Base-by-base conservation (phyloP, 2,888 invertebrate species). In the Dynastes hyllus region DNA sequence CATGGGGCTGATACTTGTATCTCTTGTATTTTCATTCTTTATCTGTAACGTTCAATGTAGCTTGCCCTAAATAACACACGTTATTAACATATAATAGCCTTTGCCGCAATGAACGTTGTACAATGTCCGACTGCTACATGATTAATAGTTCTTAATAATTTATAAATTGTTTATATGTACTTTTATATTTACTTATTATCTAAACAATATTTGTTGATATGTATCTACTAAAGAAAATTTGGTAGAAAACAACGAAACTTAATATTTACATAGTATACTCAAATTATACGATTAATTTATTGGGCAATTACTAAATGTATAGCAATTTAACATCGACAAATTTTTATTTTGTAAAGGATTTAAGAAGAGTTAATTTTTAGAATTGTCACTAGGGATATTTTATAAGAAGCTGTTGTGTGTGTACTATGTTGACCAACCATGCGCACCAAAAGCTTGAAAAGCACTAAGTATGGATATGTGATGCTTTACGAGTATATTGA, bases 1-100 rank as follows among this genome's bases (percentile, higher is more conserved):
- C 92, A 92, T 1, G 92, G 92, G 1, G 91, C 90, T 0, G 88
- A 82, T 1, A 92, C 84, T 78, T 86, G 86, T 90, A 85, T 86
- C 91, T 81, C 70, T 75, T 85, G 86, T 50, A 79, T 77, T 63
- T 84, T 70, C 84, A 83, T 84, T 32, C 11, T 55, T 55, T n/a
- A 40, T 11, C 11, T 55, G 22, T 55, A 55, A 55, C 13, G 1
- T 55, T 45, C 8, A 45, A 45, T 9, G 8, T 45, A 8, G 2
- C 8, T 45, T 45, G 11, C n/a, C 13, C 6, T n/a, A 2, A 53
- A 8, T 11, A 53, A 53, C 3, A 2, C 32, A 32, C 32, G 32
- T 5, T 32, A 32, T 32, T 32, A 32, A 5, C 32, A 2, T 0
- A 4, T 4, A 32, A 32, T 32, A 4, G 32, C 5, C 5, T 32